These are phyloP conservation scores for Eremobia ochroleuca DNA, from an alignment of 2,888 invertebrate species.

Conservation along the genomic window DNA sequence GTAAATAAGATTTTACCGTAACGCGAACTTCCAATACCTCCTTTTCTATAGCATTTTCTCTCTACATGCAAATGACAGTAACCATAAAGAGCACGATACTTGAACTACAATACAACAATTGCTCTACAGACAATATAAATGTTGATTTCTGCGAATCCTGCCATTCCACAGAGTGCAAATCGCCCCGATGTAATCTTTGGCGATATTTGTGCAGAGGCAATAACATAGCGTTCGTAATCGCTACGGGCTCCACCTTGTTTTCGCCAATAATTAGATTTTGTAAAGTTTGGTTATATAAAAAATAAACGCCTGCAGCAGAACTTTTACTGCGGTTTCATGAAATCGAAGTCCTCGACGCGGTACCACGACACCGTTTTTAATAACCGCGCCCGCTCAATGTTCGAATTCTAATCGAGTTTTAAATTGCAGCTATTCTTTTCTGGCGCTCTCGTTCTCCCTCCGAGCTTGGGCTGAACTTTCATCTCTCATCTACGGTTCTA, in stretches of 20 bases:
- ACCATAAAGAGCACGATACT: constrained; percentile 77
- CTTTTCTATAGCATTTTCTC: constrained; percentile 79
- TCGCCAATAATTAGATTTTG: constrained; percentile 67
- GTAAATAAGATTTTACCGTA: constrained; percentile 87
- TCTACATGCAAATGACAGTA: constrained; percentile 83
- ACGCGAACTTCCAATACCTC: constrained; percentile 80
- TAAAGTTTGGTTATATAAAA: constrained; percentile 67
- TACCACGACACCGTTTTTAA: constrained; percentile 84
- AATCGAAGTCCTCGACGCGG: constrained; percentile 72
- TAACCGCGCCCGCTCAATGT: constrained; percentile 85
- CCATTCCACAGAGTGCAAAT: constrained; percentile 63
- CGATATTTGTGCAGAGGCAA: constrained; percentile 44
- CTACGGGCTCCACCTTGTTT: constrained; percentile 59
- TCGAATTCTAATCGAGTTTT: constrained; percentile 91
- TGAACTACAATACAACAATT: constrained; percentile 73
- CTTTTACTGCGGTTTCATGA: constrained; percentile 71
- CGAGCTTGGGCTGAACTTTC: constrained; percentile 83
- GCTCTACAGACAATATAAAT: constrained; percentile 73
- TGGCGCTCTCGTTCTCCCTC: constrained; percentile 80
- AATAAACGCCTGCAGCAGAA: constrained; percentile 70
- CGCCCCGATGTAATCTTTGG: constrained; percentile 57
- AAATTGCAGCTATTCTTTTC: constrained; percentile 90
- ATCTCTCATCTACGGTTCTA: constrained; percentile 84
- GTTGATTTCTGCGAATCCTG: constrained; percentile 70
- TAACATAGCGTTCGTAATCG: constrained; percentile 54